Evolutionary conservation across 2,888 invertebrate species (phyloP).

Genomic region (Esperia sulphurella): DNA sequence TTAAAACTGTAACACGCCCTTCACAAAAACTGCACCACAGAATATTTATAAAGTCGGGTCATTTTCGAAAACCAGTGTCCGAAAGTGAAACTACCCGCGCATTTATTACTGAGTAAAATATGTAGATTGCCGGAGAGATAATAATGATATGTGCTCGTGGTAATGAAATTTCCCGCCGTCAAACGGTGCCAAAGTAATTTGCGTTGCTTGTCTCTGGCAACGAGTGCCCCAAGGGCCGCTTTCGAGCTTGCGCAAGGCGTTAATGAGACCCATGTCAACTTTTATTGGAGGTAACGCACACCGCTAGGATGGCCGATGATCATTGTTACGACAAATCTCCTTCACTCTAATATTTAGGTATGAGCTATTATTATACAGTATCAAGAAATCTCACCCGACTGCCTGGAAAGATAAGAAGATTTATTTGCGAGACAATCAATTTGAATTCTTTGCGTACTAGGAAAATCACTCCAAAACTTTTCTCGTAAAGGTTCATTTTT

Average conservation of each 20-base stretch:
- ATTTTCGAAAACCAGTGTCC: constrained; percentile 77
- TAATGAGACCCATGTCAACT: constrained; percentile 66
- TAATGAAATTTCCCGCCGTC: constrained; percentile 80
- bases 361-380: too few species aligned
- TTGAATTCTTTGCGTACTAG: too few species aligned
- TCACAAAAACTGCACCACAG: constrained; percentile 53
- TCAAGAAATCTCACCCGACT: too few species aligned
- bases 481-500: not conserved
- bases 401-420: too few species aligned
- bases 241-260: constrained; percentile 76
- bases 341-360: too few species aligned
- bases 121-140: constrained; percentile 77
- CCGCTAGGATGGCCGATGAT: constrained; percentile 23
- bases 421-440: too few species aligned
- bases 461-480: too few species aligned
- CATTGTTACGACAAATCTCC: constrained; percentile 25
- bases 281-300: constrained; percentile 61
- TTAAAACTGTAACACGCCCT: constrained; percentile 78
- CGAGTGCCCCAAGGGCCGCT: constrained; percentile 75
- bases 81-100: constrained; percentile 77
- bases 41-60: constrained; percentile 71
- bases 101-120: constrained; percentile 78
- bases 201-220: constrained; percentile 75
- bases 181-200: constrained; percentile 80
- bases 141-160: constrained; percentile 80